Evolutionary conservation across 2,888 invertebrate species (phyloP), one percentile per base, ranked within the genome.

Genomic region (Tachina lurida): DNA sequence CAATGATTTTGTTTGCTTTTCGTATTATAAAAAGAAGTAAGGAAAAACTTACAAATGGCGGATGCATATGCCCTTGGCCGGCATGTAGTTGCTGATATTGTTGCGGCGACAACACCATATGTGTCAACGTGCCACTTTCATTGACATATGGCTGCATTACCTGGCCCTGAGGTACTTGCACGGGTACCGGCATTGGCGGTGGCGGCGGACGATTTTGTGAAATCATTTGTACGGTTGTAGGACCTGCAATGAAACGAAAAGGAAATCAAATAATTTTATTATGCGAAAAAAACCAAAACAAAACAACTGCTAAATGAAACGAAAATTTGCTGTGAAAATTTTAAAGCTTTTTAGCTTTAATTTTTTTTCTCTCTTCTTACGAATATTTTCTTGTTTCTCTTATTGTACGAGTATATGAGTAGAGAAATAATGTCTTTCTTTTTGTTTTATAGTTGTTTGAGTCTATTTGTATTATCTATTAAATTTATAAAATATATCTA

Each of bases 91-190:
- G 93, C 87, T 92, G 93, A 91, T 91, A 93, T 89, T 95, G 95
- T 90, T 95, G 96, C 84, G 97, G 96, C 79, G 97, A 97, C 90
- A 98, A 94, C 91, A 98, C 96, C 91, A 97, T 97, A 93, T 98
- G 98, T 88, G 97, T 95, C 91, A 98, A 94, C 89, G 96, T 96
- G 87, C 97, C 97, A 93, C 95, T 96, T 93, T 98, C 98, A 93
- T 98, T 98, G 89, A 98, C 95, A 91, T 98, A 97, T 92, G 97
- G 98, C 93, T 96, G 96, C 92, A 98, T 97, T 92, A 97, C 95
- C 94, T 98, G 97, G 88, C 97, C 98, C 78, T 97, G 97, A 86
- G 98, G 97, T 89, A 98, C 97, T 93, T 97, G 97, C 91, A 98
- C 97, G 78, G 97, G 97, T 95, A 98, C 96, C 86, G 97, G 96